Base-by-base conservation (phyloP, 2,888 invertebrate genomes). In the Drosophila mayaguana region DNA sequence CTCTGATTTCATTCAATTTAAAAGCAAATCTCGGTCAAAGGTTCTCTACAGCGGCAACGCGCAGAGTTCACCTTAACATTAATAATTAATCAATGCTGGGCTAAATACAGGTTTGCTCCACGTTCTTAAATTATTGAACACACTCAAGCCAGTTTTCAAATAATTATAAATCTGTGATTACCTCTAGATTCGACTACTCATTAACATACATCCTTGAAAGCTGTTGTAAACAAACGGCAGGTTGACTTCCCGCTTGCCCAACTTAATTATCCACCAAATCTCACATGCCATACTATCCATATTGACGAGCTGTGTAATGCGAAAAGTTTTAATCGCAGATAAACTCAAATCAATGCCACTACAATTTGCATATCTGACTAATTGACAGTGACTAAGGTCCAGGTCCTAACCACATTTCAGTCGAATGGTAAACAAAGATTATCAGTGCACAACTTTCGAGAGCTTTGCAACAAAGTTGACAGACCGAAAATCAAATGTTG, bases 401-500 rank as follows among this genome's bases (percentile, higher is more conserved):
- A 32, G 22, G 34, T n/a, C n/a, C 42, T 20, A 64, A 14, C 22
- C 68, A 40, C 18, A 22, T n/a, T 18, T 36, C 25, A 36, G 20
- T 18, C 48, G 38, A 62, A 36, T 36, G 46, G 62, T 72, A 77
- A 75, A 72, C 67, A 63, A 63, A 57, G 71, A 63, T 79, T 65
- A 79, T 65, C 79, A 38, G 38, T 42, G 60, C 60, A 63, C 45
- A 72, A 72, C 48, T 63, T 76, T 57, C 53, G 34, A 54, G 20
- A 43, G 62, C 34, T 60, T 50, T 53, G 63, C 59, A 60, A 60
- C 43, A 66, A 64, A 63, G 65, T 69, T 69, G 51, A 65, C 57
- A 70, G 53, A 53, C 54, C 60, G 43, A 69, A 66, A 83, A 69
- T 69, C 75, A 70, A 80, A 79, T 70, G 70, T 66, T 79, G 82